A percentile compares a stretch with the other conserved stretches of the same genome.
Conservation (phyloP, 2,888 invertebrate genomes). For the Ceratothoa steindachneri region DNA sequence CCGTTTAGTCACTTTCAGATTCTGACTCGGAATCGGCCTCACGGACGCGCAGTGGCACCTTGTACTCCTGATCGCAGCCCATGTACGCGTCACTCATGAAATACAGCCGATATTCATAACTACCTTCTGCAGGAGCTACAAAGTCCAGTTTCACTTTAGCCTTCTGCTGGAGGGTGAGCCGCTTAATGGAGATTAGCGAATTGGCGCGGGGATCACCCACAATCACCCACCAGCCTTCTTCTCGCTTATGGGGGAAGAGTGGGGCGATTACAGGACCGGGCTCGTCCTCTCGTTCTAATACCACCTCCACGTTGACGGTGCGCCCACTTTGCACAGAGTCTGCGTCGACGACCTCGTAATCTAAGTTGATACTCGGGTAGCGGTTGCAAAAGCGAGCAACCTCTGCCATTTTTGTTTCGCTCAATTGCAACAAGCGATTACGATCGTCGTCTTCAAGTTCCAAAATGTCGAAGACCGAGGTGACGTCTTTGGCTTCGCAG, state of each 20-base stretch:
- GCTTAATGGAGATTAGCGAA: slow-evolving; percentile 91
- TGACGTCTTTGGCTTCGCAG: slow-evolving; percentile 83
- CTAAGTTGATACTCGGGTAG: slow-evolving; percentile 96
- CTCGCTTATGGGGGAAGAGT: slow-evolving; percentile 92
- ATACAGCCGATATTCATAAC: slow-evolving; percentile 73
- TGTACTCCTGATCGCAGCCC: slow-evolving; percentile 99
- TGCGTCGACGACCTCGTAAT: slow-evolving; percentile 80
- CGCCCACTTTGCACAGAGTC: slow-evolving; percentile 73
- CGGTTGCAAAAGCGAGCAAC: slow-evolving; percentile 95
- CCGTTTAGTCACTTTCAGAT: slow-evolving; percentile 50
- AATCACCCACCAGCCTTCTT: slow-evolving; percentile 94
- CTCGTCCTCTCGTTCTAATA: slow-evolving; percentile 91
- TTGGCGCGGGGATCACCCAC: slow-evolving; percentile 94
- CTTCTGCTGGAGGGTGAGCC: slow-evolving; percentile 87
- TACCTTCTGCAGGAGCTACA: slow-evolving; percentile 75
- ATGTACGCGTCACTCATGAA: slow-evolving; percentile 99
- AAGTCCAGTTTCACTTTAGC: slow-evolving; percentile 86
- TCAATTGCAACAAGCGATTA: slow-evolving; percentile 64
- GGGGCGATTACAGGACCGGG: slow-evolving; percentile 96
- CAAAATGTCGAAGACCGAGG: slow-evolving; percentile 93
- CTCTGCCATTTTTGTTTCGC: slow-evolving; percentile 88
- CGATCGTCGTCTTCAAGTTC: slow-evolving; percentile 85
- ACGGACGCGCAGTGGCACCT: slow-evolving; percentile 77
- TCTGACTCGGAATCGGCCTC: slow-evolving; percentile 55
- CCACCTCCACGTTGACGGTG: slow-evolving; percentile 80